These are phyloP conservation scores for Pocillopora damicornis DNA, from an alignment of 64 coral and sea anemone genomes.

Conservation along the genomic window DNA sequence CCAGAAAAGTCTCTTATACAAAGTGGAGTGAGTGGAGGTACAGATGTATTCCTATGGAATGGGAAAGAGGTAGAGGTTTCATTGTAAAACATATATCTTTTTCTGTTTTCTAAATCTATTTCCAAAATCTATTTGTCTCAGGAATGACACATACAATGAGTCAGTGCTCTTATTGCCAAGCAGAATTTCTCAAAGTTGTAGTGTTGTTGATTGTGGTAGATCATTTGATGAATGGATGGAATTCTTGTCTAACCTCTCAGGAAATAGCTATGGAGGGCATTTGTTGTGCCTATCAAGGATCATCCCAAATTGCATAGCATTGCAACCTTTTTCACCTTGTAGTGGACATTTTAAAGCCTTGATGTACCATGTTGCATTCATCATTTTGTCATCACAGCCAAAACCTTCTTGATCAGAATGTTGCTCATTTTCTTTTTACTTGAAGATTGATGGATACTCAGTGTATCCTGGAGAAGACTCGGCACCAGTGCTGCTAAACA, in stretches of 20 bases:
- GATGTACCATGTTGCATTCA: background rate
- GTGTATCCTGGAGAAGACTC: constrained; percentile 22
- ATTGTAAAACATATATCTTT: background rate
- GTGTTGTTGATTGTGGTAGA: too few relatives aligned
- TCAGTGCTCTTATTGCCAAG: background rate
- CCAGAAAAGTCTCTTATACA: constrained; percentile 34
- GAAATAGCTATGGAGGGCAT: too few relatives aligned
- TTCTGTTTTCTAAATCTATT: background rate
- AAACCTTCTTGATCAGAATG: too few relatives aligned
- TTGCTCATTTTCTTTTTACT: background rate
- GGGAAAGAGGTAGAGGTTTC: constrained; percentile 31
- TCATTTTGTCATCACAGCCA: too few relatives aligned
- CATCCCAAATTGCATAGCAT: too few relatives aligned
- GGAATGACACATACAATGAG: background rate
- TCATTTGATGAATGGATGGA: too few relatives aligned
- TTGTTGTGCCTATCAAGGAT: too few relatives aligned
- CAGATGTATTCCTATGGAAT: constrained; percentile 59
- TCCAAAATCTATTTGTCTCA: background rate
- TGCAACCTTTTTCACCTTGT: too few relatives aligned
- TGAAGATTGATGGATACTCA: constrained; percentile 41
- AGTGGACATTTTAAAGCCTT: background rate
- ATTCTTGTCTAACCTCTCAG: too few relatives aligned
- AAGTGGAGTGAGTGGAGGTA: constrained; percentile 25
- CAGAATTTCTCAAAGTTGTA: background rate
- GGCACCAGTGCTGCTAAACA: constrained; percentile 35